Evolutionary conservation across 1,140 invertebrate genomes (phyloP).

Genomic region (Pogonognathellus flavescens): DNA sequence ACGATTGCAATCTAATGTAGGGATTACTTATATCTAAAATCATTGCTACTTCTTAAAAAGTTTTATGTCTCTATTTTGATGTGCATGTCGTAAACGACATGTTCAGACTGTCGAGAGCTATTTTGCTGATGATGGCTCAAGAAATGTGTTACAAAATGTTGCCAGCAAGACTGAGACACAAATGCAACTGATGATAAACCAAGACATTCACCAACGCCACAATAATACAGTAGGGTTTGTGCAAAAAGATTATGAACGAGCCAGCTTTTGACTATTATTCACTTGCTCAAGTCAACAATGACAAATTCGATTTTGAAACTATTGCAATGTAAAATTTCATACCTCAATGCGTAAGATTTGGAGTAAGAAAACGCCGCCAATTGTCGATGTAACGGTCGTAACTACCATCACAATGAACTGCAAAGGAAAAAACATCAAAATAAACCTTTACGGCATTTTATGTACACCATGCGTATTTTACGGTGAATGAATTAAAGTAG

Average conservation of each 20-base stretch:
- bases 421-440: conserved; percentile 55
- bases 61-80: no score
- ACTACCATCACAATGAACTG: conserved; percentile 70
- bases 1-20: no score
- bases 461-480: no score
- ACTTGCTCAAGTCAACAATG: conserved; percentile 13
- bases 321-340: conserved; percentile 29
- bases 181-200: background rate
- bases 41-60: no score
- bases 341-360: conserved; percentile 70
- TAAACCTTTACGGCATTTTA: no score
- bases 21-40: no score
- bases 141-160: conserved; percentile 16
- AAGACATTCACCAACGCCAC: conserved; percentile 23
- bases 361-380: conserved; percentile 70
- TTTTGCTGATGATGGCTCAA: background rate
- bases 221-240: background rate
- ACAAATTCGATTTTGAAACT: conserved; percentile 38
- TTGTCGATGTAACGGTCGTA: conserved; percentile 69
- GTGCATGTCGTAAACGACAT: no score
- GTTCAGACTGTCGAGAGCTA: no score
- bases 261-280: background rate
- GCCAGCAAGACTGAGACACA: conserved; percentile 4
- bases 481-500: no score
- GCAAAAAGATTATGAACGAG: conserved; percentile 12